A percentile compares a stretch with the other conserved stretches of the same genome.
phyloP scores from a whole-genome alignment of 1,140 invertebrate species.

The Pantala flavescens region DNA sequence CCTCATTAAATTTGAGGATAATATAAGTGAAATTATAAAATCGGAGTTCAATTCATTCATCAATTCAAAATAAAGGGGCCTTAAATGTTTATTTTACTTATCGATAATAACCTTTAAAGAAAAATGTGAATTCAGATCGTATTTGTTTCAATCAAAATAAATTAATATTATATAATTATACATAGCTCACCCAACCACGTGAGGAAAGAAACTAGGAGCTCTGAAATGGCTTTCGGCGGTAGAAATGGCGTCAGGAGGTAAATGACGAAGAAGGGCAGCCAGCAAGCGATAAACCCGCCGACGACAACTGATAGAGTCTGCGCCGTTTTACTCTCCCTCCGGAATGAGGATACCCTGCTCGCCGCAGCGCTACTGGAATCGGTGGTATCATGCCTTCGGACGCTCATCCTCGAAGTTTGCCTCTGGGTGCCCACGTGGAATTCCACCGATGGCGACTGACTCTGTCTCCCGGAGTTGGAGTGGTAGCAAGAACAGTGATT shows the following conservation, averaged over 20 bases:
- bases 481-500: conserved; percentile 27
- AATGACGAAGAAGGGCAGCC: conserved; percentile 80
- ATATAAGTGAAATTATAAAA: too few species aligned
- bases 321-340: conserved; percentile 72
- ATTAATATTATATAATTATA: too few species aligned
- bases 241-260: conserved; percentile 70
- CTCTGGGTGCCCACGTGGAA: conserved; percentile 44
- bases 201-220: conserved; percentile 49
- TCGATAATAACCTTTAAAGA: too few species aligned
- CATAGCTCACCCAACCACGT: conserved; percentile 66
- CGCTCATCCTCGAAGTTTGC: conserved; percentile 17
- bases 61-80: too few species aligned
- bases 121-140: too few species aligned
- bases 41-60: too few species aligned
- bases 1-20: too few species aligned
- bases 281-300: conserved; percentile 82
- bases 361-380: conserved; percentile 25
- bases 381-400: conserved; percentile 18
- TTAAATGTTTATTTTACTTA: too few species aligned
- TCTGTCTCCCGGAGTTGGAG: background rate
- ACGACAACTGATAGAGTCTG: conserved; percentile 85
- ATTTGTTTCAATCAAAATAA: too few species aligned
- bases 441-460: conserved; percentile 21
- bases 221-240: conserved; percentile 41
- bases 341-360: conserved; percentile 33